Conservation (phyloP, 2,797 vertebrate species). For the Luscinia megarhynchos region DNA sequence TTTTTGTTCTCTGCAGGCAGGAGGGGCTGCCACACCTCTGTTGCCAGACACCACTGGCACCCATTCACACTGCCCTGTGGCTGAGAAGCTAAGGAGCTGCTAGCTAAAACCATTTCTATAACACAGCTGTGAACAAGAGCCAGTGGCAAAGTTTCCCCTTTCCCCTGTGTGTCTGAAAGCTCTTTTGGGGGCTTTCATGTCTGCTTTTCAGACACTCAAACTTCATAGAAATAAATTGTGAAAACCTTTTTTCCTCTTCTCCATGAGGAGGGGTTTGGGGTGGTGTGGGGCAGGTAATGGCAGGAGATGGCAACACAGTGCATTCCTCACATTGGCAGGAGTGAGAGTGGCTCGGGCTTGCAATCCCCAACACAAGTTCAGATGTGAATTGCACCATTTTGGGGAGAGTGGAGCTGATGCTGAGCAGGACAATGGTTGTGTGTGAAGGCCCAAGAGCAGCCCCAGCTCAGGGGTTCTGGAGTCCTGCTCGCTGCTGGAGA, state of each 20-base stretch:
- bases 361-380: not conserved
- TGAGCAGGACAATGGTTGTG: fast-evolving
- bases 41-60: not conserved
- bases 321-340: not conserved
- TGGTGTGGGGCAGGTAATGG: not conserved
- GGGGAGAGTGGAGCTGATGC: not conserved
- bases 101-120: not conserved
- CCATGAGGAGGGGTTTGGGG: not conserved
- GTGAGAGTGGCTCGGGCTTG: fast-evolving
- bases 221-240: not conserved
- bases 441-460: not conserved
- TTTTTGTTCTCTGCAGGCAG: slow-evolving; percentile 22
- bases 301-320: fast-evolving
- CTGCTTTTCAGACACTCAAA: not conserved
- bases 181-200: not conserved
- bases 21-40: slow-evolving; percentile 49
- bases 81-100: not conserved
- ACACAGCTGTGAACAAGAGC: not conserved
- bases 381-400: not conserved
- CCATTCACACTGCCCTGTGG: fast-evolving
- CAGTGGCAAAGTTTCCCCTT: not conserved
- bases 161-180: not conserved
- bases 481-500: not conserved
- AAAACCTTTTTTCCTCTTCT: not conserved
- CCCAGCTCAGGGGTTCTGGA: not conserved